Evolutionary conservation across 2,113 vertebrate genomes (phyloP).

Genomic region (Pygoscelis adeliae): DNA sequence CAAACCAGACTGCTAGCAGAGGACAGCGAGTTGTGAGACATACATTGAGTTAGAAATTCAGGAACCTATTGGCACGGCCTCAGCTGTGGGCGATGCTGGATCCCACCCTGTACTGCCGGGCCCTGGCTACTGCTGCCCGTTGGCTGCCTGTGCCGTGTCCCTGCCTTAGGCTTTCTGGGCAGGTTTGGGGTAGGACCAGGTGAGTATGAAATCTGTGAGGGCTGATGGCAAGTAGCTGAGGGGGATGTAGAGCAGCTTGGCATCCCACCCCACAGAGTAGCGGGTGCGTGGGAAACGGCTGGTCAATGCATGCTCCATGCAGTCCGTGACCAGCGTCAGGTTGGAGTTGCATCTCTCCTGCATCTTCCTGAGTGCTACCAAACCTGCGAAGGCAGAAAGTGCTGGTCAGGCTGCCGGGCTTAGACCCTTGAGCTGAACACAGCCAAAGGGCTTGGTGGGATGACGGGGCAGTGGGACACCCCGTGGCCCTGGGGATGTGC

Average conservation of each 20-base stretch:
- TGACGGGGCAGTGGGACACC: fast-evolving
- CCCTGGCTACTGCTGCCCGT: background rate
- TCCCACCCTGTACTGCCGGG: background rate
- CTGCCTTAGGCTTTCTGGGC: slow-evolving; percentile 13
- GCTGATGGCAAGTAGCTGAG: slow-evolving; percentile 80
- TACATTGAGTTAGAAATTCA: fast-evolving
- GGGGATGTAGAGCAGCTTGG: slow-evolving; percentile 73
- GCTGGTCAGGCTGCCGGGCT: fast-evolving
- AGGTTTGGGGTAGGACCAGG: background rate
- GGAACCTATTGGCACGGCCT: fast-evolving
- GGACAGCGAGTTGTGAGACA: fast-evolving
- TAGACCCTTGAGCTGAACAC: fast-evolving
- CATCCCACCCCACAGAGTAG: slow-evolving; percentile 77
- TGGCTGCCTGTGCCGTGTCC: fast-evolving
- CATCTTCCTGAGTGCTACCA: fast-evolving
- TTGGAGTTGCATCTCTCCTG: background rate
- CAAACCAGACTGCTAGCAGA: fast-evolving
- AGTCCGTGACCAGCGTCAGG: slow-evolving; percentile 75
- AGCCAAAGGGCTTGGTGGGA: fast-evolving
- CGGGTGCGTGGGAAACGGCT: slow-evolving; percentile 71
- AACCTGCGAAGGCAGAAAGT: background rate
- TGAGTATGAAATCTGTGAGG: slow-evolving; percentile 66
- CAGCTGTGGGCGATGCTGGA: fast-evolving
- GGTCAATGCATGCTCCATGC: slow-evolving; percentile 82
- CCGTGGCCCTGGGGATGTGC: fast-evolving